These are phyloP conservation scores for Ptyas mucosa DNA, from an alignment of 2,113 vertebrate species.

Conservation along the genomic window DNA sequence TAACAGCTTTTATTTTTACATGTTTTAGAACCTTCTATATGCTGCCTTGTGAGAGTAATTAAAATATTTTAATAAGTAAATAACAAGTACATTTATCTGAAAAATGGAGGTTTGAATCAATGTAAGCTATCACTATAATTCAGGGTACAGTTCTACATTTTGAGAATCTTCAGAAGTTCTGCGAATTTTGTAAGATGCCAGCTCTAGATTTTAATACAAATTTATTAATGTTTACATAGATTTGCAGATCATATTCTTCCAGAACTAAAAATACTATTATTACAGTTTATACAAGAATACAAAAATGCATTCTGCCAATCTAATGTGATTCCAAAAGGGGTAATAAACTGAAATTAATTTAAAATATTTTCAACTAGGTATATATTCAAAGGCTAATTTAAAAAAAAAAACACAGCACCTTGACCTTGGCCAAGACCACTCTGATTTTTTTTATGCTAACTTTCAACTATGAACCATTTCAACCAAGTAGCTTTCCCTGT, in stretches of 20 bases:
- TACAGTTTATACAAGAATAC: background rate
- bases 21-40: background rate
- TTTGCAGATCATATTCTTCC: background rate
- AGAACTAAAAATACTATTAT: background rate
- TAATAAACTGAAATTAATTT: background rate
- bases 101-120: background rate
- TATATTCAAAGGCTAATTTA: background rate
- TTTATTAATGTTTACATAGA: background rate
- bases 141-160: background rate
- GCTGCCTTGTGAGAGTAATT: background rate
- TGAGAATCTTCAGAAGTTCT: background rate
- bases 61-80: background rate
- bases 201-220: background rate
- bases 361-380: background rate
- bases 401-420: background rate
- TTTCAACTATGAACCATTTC: background rate
- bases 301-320: background rate
- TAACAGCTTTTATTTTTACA: background rate
- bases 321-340: background rate
- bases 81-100: background rate
- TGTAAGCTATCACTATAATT: background rate
- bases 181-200: background rate
- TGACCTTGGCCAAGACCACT: background rate
- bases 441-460: background rate
- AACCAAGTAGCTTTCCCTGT: background rate